phyloP scores from a whole-genome alignment of 2,113 vertebrate genomes.

The Ameiurus melas region DNA sequence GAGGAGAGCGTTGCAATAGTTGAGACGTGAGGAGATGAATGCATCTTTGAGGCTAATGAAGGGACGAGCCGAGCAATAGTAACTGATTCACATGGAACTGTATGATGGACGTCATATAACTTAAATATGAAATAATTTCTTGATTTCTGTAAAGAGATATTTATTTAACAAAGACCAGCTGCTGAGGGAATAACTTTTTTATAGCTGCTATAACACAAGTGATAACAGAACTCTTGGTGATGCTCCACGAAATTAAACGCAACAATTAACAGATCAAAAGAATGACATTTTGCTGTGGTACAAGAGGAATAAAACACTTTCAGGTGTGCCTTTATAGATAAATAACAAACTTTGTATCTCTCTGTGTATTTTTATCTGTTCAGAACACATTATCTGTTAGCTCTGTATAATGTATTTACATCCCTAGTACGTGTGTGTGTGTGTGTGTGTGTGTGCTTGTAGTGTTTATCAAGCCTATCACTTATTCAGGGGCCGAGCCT shows the following conservation, averaged over 20 bases:
- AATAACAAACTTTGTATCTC: background rate
- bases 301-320: background rate
- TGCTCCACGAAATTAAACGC: background rate
- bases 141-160: background rate
- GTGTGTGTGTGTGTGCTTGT: slow-evolving; percentile 1
- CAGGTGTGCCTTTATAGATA: background rate
- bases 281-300: background rate
- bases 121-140: background rate
- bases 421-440: slow-evolving; percentile 18
- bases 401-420: background rate
- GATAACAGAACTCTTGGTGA: background rate
- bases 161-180: background rate
- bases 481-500: slow-evolving; percentile 49
- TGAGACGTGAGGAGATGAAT: too few relatives aligned
- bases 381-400: background rate
- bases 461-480: slow-evolving; percentile 38
- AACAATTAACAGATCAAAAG: background rate
- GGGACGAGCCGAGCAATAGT: background rate
- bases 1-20: too few relatives aligned
- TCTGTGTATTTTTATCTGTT: background rate
- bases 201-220: background rate
- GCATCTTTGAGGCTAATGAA: too few relatives aligned
- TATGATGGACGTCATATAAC: background rate
- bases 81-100: background rate
- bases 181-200: background rate